These are phyloP conservation scores for Volucella zonaria DNA, from an alignment of 2,888 invertebrate species.

Conservation along the genomic window DNA sequence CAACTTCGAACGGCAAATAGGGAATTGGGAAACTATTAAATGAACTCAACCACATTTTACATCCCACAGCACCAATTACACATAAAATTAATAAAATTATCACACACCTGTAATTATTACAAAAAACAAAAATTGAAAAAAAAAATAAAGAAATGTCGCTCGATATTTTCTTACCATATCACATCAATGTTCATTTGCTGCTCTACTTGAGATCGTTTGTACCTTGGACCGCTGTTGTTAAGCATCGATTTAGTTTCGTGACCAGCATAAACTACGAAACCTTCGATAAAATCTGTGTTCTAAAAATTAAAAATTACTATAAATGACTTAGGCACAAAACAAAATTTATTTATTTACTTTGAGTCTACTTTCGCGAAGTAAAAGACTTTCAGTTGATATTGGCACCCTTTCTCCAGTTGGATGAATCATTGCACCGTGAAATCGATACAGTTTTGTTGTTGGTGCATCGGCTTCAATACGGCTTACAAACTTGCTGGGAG, in stretches of 20 bases:
- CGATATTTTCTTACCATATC: constrained; percentile 92
- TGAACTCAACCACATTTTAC: constrained; percentile 90
- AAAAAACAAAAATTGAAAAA: neutral
- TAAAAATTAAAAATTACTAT: constrained; percentile 79
- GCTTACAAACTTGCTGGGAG: constrained; percentile 91
- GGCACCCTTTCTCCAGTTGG: constrained; percentile 90
- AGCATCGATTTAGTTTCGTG: constrained; percentile 99
- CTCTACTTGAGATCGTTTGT: constrained; percentile 95
- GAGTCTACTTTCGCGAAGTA: constrained; percentile 95
- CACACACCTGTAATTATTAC: constrained; percentile 87
- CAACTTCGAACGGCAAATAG: constrained; percentile 86
- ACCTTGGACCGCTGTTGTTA: constrained; percentile 97
- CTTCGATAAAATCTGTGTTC: constrained; percentile 98
- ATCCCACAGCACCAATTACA: constrained; percentile 94
- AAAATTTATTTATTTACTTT: constrained; percentile 81
- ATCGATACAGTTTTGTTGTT: constrained; percentile 97
- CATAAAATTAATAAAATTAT: constrained; percentile 94
- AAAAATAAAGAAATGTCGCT: neutral
- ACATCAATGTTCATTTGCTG: constrained; percentile 97
- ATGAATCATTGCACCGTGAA: constrained; percentile 94
- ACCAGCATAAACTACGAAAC: constrained; percentile 97
- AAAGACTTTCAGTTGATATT: constrained; percentile 93
- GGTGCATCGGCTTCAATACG: constrained; percentile 96
- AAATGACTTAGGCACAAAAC: neutral
- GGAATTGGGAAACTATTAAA: constrained; percentile 85